Evolutionary conservation across 1,140 invertebrate species (phyloP), one percentile per base, ranked within the genome.

Genomic region (Drosophila ficusphila): DNA sequence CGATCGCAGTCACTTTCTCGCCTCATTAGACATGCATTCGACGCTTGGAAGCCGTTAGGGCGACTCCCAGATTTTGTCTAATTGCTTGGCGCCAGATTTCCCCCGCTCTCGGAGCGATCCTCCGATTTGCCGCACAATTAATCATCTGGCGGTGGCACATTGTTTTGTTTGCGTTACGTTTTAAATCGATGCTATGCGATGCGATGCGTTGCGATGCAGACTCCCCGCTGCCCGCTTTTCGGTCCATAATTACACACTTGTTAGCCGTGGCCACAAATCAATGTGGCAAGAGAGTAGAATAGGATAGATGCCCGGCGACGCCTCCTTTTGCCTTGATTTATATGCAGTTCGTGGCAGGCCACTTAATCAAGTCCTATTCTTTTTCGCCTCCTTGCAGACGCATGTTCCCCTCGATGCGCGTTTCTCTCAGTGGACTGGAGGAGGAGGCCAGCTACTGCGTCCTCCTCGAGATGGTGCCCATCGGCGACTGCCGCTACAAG

Each of bases 371-470:
- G 34, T 48, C 65, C 41, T 72, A 62, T 73, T 72, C 29, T 68
- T 69, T 25, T 39, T 12, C 36, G 69, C 89, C 70, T 89, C 64
- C 69, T 94, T 94, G 4, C 93, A 99, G 98, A 86, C 94, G 96
- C 16, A 97, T 97, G 96, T 97, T 97, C 85, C 97, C 97, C 1
- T 94, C 95, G 1, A 90, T 97, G 18, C 93, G 96, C 60, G 86
- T 96, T 1, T 93, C 93, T 0, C 91, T 97, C 0, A 92, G 91
- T 8, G 96, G 97, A 1, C 90, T 98, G 57, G 95, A 97, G 67
- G 94, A 95, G n/a, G 94, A 95, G 2, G 93, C 94, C 18, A 94
- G 94, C 79, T 98, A 98, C 92, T 96, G 94, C 77, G 93, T 98
- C 0, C 90, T 97, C 3, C 91, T 98, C 47, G 97, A 98, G 91